Base-by-base conservation (phyloP, 2,888 invertebrate species). In the Ariolimax columbianus region DNA sequence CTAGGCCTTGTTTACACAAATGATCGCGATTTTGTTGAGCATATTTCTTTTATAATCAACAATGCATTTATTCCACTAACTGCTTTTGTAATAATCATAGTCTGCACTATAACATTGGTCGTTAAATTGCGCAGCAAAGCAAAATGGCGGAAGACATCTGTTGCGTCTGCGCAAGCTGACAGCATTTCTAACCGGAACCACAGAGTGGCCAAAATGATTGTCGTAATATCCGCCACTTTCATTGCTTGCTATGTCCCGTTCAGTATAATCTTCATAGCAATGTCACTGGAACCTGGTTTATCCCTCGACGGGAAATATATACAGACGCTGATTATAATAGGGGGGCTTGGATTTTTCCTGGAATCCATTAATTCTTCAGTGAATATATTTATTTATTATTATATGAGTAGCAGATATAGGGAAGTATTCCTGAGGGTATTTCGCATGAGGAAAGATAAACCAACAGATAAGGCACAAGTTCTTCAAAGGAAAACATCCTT, bases 361-460 rank as follows among this genome's bases (percentile, higher is more conserved):
- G 82, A 82, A 38, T 82, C 82, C n/a, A 26, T 82, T 26, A 73
- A 82, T n/a, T 72, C 73, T 19, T 38, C 38, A 1, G 40, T 73
- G 47, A 82, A 72, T 72, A 73, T 82, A 47, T 73, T 82, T 23
- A 82, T 82, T 51, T 82, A 82, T 40, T 73, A 73, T 33, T n/a
- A 51, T 0, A 82, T 82, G 59, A 77, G 77, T n/a, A 59, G 59
- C 11, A 36, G 26, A n/a, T 77, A 36, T 26, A 55, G 55, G 59
- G 59, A 26, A 26, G 59, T 38, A 23, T 77, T 55, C 19, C 38
- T 4, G 9, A 4, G 11, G 2, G 14, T 59, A 1, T 77, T 55
- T 26, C 19, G 30, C 19, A 43, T 3, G 23, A 55, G 23, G 9
- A 23, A n/a, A n/a, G n/a, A n/a, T n/a, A n/a, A n/a, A n/a, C n/a